Evolutionary conservation across 2,113 vertebrate genomes (phyloP), one percentile per base, ranked within the genome.

Genomic region (Nesogale talazaci): DNA sequence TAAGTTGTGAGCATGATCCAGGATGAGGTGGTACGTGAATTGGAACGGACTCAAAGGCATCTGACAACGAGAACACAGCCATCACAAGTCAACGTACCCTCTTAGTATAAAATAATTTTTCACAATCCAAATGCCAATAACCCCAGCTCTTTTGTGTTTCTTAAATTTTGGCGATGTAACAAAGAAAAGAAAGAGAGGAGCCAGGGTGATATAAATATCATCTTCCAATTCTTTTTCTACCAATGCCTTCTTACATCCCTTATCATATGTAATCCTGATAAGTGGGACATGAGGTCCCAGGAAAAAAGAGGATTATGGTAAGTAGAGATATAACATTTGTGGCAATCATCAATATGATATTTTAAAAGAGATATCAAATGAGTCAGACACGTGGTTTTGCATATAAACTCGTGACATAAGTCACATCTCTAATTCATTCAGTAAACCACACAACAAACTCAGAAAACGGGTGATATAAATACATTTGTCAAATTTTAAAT

Each of bases 61-160:
- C 46, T 52, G 14, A 52, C 46, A 52, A 52, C 46, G 14, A 52
- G 46, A 52, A 52, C 46, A 52, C 46, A 52, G 46, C 46, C 92
- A 88, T 94, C 94, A 61, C 79, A 95, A 91, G 40, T 42, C 93
- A 94, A 97, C 92, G 92, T 94, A 77, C 56, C 94, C 86, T 95
- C 80, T 88, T 88, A 86, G 69, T 94, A 46, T 17, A 82, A 86
- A 34, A 75, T 15, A 84, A 76, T 80, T 94, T 65, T 38, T 96
- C 79, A 83, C 34, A 86, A 93, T 84, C 63, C 86, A 94, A 96
- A 95, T 96, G 88, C 83, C 93, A 92, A 52, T 56, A 56, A 17
- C 87, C 94, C 95, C 70, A 93, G 91, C 46, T 94, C n/a, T 87
- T 42, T 56, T 85, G n/a, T 29, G 52, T 90, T 46, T 74, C 59